These are phyloP conservation scores for Upupa epops DNA, from an alignment of 2,113 vertebrate genomes.

Conservation along the genomic window DNA sequence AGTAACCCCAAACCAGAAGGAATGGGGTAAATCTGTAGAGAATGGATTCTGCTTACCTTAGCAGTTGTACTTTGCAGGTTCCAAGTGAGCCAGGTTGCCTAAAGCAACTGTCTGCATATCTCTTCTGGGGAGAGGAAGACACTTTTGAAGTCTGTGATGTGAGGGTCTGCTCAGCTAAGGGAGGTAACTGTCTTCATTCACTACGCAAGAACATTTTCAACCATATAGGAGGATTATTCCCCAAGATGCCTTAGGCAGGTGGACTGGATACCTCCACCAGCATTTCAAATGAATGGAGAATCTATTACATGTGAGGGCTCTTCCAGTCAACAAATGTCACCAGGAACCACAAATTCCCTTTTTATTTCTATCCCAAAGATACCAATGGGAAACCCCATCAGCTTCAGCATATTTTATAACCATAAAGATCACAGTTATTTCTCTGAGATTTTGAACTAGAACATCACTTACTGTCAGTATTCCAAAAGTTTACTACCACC, in stretches of 20 bases:
- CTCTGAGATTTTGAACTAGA: not conserved
- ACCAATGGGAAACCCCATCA: not conserved
- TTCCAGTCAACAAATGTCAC: not conserved
- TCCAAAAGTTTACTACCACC: slow-evolving; percentile 39
- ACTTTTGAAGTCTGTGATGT: fast-evolving
- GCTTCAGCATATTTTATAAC: not conserved
- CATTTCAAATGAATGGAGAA: not conserved
- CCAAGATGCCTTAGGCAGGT: not conserved
- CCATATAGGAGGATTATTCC: not conserved
- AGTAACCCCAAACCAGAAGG: not conserved
- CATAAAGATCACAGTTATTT: not conserved
- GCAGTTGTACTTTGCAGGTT: not conserved
- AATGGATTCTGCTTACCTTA: not conserved
- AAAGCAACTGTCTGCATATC: not conserved
- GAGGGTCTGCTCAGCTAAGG: not conserved
- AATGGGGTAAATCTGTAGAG: not conserved
- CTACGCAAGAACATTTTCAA: not conserved
- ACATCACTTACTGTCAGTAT: slow-evolving; percentile 32
- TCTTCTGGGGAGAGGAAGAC: not conserved
- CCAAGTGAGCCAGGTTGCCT: not conserved
- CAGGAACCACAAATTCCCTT: not conserved
- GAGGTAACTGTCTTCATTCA: not conserved
- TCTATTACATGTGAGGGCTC: not conserved
- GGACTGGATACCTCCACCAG: not conserved
- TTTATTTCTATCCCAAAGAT: slow-evolving; percentile 14